Base-by-base conservation (phyloP, 1,140 invertebrate genomes). In the Camponotus floridanus region DNA sequence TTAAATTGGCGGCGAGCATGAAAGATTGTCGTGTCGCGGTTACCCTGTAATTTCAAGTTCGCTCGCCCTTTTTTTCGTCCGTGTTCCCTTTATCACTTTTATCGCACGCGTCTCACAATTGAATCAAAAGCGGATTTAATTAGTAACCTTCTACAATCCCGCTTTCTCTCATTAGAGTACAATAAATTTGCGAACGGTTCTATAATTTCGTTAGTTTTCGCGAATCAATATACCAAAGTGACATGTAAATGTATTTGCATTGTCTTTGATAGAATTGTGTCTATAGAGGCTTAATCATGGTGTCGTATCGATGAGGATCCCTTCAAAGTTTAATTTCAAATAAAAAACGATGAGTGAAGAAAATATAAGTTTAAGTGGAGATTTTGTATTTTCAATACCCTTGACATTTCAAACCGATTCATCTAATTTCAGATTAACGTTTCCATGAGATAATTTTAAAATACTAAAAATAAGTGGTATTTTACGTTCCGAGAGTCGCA, bases 41-140 rank as follows among this genome's bases (percentile, higher is more conserved):
- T 57, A 55, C 48, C 42, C 84, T 85, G 71, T 86, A 87, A 86
- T 78, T 64, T 71, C 59, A 79, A 76, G 84, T 87, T 76, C 48
- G 73, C 61, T 86, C 71, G n/a, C 48, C 84, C 31, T 86, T 67
- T 86, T 67, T 79, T 51, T 61, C 83, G 21, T 21, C 39, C 76
- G 62, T 39, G 48, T 68, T 80, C 84, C 55, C 74, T 76, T 73
- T 64, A 76, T 74, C 80, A 62, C 68, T 84, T 84, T 84, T 64
- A 84, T 76, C 80, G 55, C 62, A 83, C 79, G 48, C 59, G 83
- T 48, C 76, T 86, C 45, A 39, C 62, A 80, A 86, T 85, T 79
- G 48, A 86, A 78, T 86, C 74, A 79, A 61, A 67, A 64, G 74
- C 62, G 51, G 74, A 86, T 86, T 86, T 86, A 86, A 86, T 86